Base-by-base conservation (phyloP, 92 coral and sea anemone genomes). In the Epizoanthus scotinus region DNA sequence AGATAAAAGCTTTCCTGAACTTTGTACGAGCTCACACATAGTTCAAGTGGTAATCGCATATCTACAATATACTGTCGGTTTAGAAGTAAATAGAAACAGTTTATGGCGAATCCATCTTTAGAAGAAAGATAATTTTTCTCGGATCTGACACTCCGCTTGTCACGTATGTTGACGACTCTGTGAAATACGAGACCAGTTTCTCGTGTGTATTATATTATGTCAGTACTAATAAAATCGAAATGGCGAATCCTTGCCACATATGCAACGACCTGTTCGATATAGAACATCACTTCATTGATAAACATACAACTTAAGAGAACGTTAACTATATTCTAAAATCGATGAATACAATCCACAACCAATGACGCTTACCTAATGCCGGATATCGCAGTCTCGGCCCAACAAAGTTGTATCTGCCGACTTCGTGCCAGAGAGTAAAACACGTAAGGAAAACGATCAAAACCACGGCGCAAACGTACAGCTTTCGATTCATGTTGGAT, bases 341-440 rank as follows among this genome's bases (percentile, higher is more conserved):
- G 55, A 60, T 38, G 20, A 7, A 14, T 40, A 58, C 18, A 60
- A 21, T 25, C 61, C 2, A 3, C 6, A 2, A 47, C 52, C 42
- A 40, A 40, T 1, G 2, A 6, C 8, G 7, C 81, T 75, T 75
- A 75, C 81, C 81, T 75, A 75, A 5, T 12, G 29, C 69, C 0
- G 54, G 21, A 13, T 59, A 40, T 29, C 81, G 81, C 20, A 75
- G 53, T 29, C 62, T 56, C 25, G 81, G 27, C 25, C 81, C 81
- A 47, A 36, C 61, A 25, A 34, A 75, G 14, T 75, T 53, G 49
- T 75, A 75, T 60, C 57, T 75, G 3, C 68, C 55, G 1, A 75
- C 22, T 24, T 75, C 81, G 13, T 75, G 67, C 81, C 81, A 75
- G 22, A 75, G 22, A 4, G 81, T 75, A 15, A 75, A 60, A 26